Percentiles rank a stretch among this genome's conserved stretches.
Evolutionary conservation across 2,797 vertebrate genomes (phyloP).

Genomic region (Mormyrus hasselquistii): DNA sequence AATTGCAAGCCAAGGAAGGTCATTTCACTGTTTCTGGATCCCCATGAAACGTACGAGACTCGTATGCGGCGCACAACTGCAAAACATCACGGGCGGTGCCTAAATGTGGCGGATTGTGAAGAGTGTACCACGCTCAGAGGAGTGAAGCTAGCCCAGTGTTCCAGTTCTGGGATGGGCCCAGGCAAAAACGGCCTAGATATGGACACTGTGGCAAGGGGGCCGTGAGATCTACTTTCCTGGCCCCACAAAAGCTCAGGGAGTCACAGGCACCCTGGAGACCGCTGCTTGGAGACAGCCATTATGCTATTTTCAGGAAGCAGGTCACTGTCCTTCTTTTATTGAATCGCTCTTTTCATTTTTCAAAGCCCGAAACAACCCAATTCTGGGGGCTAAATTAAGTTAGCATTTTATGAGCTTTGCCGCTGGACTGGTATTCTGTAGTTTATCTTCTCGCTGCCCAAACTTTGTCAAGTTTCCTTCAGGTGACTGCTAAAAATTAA

Average conservation of each 20-base stretch:
- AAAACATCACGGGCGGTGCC: background rate
- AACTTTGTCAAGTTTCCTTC: background rate
- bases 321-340: constrained; percentile 66
- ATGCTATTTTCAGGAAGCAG: constrained; percentile 73
- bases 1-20: background rate
- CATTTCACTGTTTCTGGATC: background rate
- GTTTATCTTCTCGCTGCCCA: background rate
- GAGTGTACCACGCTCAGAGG: background rate
- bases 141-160: constrained; percentile 47
- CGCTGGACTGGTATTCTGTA: background rate
- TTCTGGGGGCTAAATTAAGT: constrained; percentile 46
- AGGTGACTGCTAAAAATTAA: background rate
- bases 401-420: constrained; percentile 14
- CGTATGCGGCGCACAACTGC: background rate
- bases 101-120: background rate
- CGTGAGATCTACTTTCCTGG: constrained; percentile 39
- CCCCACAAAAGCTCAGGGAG: constrained; percentile 37
- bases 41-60: background rate
- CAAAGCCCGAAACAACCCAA: constrained; percentile 58
- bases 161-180: constrained; percentile 51
- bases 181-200: constrained; percentile 63
- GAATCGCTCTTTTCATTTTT: constrained; percentile 52
- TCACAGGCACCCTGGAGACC: constrained; percentile 37
- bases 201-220: constrained; percentile 36
- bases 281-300: constrained; percentile 57